A percentile compares a stretch with the other conserved stretches of the same genome.
phyloP scores from a whole-genome alignment of 2,888 invertebrate species.

The Allophyes oxyacanthae region DNA sequence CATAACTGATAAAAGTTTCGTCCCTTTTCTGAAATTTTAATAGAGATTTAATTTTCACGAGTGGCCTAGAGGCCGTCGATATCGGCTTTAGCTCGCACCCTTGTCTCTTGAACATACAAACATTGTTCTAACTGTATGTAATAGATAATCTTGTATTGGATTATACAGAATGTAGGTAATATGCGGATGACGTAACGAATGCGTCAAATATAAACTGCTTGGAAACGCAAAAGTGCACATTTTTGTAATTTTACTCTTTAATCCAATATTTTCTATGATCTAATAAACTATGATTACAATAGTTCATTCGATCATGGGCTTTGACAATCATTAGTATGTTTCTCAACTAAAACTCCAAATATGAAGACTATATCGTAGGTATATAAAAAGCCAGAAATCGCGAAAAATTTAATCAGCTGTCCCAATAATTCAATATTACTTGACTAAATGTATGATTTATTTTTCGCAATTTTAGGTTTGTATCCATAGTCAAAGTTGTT shows the following conservation, averaged over 20 bases:
- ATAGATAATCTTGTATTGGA: constrained; percentile 11
- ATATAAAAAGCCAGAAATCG: too few species aligned
- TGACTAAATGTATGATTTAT: too few species aligned
- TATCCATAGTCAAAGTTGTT: too few species aligned
- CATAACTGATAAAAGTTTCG: constrained; percentile 88
- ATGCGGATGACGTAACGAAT: constrained; percentile 34
- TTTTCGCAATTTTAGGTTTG: too few species aligned
- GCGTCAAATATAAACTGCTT: constrained; percentile 30
- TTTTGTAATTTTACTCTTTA: constrained; percentile 23
- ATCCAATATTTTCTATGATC: constrained; percentile 13
- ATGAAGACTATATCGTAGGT: too few species aligned
- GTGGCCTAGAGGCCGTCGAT: constrained; percentile 72
- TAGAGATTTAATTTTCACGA: constrained; percentile 86
- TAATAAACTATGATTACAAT: constrained; percentile 8
- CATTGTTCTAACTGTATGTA: constrained; percentile 2
- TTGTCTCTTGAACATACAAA: constrained; percentile 21
- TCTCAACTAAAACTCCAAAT: too few species aligned
- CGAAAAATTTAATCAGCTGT: too few species aligned
- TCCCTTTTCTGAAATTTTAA: constrained; percentile 87
- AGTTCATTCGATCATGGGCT: constrained; percentile 8
- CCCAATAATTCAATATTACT: too few species aligned
- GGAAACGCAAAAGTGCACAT: constrained; percentile 9
- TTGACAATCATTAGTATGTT: not conserved
- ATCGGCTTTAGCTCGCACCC: constrained; percentile 51
- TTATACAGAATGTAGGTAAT: constrained; percentile 16